A percentile compares a stretch with the other conserved stretches of the same genome.
phyloP scores from a whole-genome alignment of 2,113 vertebrate genomes.

The Furnarius figulus region DNA sequence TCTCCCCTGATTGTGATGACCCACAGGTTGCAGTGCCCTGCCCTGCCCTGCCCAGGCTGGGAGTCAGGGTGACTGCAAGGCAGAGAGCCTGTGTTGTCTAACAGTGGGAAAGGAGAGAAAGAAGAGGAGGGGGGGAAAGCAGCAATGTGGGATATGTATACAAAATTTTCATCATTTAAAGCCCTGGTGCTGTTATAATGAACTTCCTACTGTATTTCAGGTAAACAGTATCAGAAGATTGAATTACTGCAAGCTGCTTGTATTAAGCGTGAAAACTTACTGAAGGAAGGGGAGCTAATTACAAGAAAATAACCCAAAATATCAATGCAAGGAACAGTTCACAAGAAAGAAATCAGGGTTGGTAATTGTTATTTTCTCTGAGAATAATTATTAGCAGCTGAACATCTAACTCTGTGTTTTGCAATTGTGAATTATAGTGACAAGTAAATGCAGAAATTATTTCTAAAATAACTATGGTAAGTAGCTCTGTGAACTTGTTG shows the following conservation, averaged over 20 bases:
- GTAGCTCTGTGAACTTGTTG: background rate
- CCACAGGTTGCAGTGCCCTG: fast-evolving
- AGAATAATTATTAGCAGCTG: background rate
- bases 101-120: background rate
- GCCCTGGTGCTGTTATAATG: background rate
- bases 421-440: background rate
- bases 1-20: background rate
- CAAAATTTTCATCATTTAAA: background rate
- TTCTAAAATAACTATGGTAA: background rate
- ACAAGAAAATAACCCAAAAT: background rate
- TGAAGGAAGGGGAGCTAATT: background rate
- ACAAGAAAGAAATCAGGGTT: background rate
- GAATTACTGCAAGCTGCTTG: background rate
- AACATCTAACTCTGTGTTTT: background rate
- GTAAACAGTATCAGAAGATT: background rate
- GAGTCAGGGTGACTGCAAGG: background rate
- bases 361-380: background rate
- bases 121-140: background rate
- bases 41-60: background rate
- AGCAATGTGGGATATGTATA: background rate
- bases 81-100: background rate
- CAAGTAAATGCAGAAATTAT: background rate
- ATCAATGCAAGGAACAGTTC: background rate
- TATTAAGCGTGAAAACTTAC: background rate
- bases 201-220: background rate